Percentiles rank a stretch among this genome's conserved stretches.
Evolutionary conservation across 2,888 invertebrate genomes (phyloP).

Genomic region (Dione vanillae): DNA sequence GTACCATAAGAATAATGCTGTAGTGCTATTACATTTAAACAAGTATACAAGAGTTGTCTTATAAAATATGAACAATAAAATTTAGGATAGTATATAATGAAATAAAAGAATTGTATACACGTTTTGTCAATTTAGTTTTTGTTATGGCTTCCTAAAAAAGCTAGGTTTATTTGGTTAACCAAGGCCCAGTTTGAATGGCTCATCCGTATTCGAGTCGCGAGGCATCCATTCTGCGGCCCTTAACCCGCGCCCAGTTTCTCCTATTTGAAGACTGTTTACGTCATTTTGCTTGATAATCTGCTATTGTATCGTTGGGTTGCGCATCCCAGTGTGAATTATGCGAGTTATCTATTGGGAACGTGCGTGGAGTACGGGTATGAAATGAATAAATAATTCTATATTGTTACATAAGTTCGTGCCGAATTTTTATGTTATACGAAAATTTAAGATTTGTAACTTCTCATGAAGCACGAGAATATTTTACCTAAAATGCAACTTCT

Average conservation of each 20-base stretch:
- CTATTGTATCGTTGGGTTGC: slow-evolving; percentile 78
- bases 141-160: slow-evolving; percentile 44
- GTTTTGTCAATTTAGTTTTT: slow-evolving; percentile 39
- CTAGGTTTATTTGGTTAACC: slow-evolving; percentile 40
- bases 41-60: slow-evolving; percentile 22
- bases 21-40: slow-evolving; percentile 30
- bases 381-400: slow-evolving; percentile 68
- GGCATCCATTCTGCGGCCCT: slow-evolving; percentile 74
- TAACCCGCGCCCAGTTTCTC: slow-evolving; percentile 79
- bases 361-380: slow-evolving; percentile 75
- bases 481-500: too few species aligned
- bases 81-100: background rate
- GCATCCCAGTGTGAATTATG: slow-evolving; percentile 79
- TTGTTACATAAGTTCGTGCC: slow-evolving; percentile 45
- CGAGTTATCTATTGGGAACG: slow-evolving; percentile 79
- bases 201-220: slow-evolving; percentile 80
- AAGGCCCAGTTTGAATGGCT: slow-evolving; percentile 51
- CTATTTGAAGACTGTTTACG: slow-evolving; percentile 79
- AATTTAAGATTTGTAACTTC: background rate
- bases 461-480: background rate
- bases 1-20: slow-evolving; percentile 36
- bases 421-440: too few species aligned
- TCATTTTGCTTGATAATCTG: slow-evolving; percentile 83
- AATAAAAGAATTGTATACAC: slow-evolving; percentile 27
- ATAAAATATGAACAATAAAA: background rate